Base-by-base conservation (phyloP, 2,113 vertebrate species). In the Pomatorhinus ruficollis region DNA sequence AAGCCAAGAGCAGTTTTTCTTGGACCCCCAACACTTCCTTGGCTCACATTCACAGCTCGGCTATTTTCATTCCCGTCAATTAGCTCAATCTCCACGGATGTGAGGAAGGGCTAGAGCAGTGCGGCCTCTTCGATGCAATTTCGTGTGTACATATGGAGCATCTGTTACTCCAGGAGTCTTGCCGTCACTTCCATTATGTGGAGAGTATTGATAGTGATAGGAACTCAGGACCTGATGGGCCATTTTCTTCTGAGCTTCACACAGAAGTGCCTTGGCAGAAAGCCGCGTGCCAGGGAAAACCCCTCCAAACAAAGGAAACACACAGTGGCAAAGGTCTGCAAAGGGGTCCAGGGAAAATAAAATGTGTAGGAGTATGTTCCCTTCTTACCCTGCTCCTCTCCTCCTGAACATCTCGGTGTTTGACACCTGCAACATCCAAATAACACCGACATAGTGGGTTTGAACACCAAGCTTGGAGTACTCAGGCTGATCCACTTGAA, bases 11-110 rank as follows among this genome's bases (percentile, higher is more conserved):
- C 86, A 72, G 28, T 95, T 97, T 97, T 95, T 97, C 96, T 93
- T 96, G 93, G 97, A 92, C 94, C 92, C 92, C 93, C 97, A 97
- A 75, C 95, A 97, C 88, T 97, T 97, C 94, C 93, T 98, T 97
- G 97, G 97, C 94, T 57, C 94, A 56, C 91, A 63, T 83, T 61
- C 56, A 1, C 87, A 71, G 87, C 76, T 97, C 77, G 35, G 57
- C 93, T 96, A 80, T 97, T 97, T 93, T 87, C 72, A 57, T 80
- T 96, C 97, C 72, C 53, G 47, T 96, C 95, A 97, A 97, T 97
- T 97, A 98, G 94, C 71, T 96, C 78, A 57, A 35, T 95, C 92
- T 95, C 96, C 90, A 59, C 13, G 82, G 91, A 94, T 72, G 70
- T 37, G 93, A 97, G 93, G 93, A 94, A 87, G 72, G 95, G 95